Evolutionary conservation across 2,888 invertebrate genomes (phyloP).

Genomic region (Candidula unifasciata): DNA sequence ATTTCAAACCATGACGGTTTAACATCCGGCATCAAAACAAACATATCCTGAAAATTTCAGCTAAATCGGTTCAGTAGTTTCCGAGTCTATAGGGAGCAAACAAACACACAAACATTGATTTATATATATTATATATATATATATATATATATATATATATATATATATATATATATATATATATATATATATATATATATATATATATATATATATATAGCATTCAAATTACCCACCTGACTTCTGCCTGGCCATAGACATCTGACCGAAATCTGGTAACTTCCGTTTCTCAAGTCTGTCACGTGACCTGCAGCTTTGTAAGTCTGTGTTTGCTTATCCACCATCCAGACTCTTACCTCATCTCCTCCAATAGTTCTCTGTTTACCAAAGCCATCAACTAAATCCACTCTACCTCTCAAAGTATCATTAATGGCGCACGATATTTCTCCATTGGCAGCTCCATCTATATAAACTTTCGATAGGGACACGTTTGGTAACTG

Average conservation of each 20-base stretch:
- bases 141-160: neutral
- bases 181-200: neutral
- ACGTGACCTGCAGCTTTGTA: slow-evolving; percentile 28
- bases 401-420: slow-evolving; percentile 24
- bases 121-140: too few species aligned
- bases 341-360: slow-evolving; percentile 41
- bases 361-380: slow-evolving; percentile 38
- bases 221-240: neutral
- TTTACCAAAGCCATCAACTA: slow-evolving; percentile 32
- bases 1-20: too few species aligned
- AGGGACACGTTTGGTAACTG: neutral
- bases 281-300: slow-evolving; percentile 43
- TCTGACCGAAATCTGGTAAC: slow-evolving; percentile 21
- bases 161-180: neutral
- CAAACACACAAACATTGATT: too few species aligned
- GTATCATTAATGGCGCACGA: slow-evolving; percentile 14
- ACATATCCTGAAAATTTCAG: too few species aligned
- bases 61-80: too few species aligned
- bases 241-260: slow-evolving; percentile 28
- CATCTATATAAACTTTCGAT: neutral
- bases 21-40: too few species aligned
- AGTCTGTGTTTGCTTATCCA: neutral
- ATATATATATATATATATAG: neutral
- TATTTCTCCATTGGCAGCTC: neutral
- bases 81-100: too few species aligned